Evolutionary conservation across 2,888 invertebrate species (phyloP), one percentile per base, ranked within the genome.

Genomic region (Drosophila monieri): DNA sequence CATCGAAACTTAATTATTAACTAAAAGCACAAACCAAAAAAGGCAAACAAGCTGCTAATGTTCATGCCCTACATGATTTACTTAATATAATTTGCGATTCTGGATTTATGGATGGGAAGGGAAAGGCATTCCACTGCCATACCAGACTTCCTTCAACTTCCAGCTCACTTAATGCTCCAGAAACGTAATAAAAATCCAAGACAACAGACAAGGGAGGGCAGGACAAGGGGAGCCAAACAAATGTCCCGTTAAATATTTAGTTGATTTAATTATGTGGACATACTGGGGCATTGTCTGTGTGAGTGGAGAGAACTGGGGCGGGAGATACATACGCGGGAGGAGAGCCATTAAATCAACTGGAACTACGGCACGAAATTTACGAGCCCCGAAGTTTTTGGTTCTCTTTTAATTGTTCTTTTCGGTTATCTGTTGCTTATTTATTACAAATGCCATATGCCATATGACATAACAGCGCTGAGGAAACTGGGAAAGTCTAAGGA

Each of bases 201-300:
- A 66, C 74, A 74, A 76, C 47, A 53, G 39, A 43, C 39, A 32
- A 59, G 37, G 4, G 32, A n/a, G 35, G 35, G 6, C 32, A 32
- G 49, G 25, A 53, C 30, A 53, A 47, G 55, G 56, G 69, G 53
- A 59, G 67, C 55, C 66, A 78, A 76, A 80, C 76, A 83, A 85
- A 85, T 85, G 85, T 75, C 76, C 78, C 81, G 79, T 81, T 85
- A 84, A 84, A 84, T 84, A 86, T 84, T 86, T 84, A 86, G 79
- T 84, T 85, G 84, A 84, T 84, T 84, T 86, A 84, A 84, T 84
- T 84, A 85, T 85, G 85, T 76, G 77, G 58, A 70, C 65, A 41
- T 48, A 55, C 52, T 51, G 44, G 12, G 25, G 21, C 35, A 30
- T 41, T 41, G 49, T 21, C 15, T 47, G 52, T 54, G 57, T 25